phyloP scores from a whole-genome alignment of 2,888 invertebrate species.

The Tubiluchus corallicola region DNA sequence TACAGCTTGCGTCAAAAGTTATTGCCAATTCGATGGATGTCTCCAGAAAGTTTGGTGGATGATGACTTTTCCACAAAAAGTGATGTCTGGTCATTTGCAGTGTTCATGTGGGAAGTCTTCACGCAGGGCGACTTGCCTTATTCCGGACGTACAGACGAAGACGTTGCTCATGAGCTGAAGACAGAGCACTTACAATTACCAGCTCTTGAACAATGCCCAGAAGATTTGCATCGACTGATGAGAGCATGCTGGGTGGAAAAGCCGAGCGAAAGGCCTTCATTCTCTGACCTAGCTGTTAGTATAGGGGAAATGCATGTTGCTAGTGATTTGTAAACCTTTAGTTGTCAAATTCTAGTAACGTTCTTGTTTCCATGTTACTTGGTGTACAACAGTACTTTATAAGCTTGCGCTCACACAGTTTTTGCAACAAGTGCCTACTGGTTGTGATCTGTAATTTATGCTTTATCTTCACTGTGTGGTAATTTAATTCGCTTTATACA shows the following conservation, averaged over 20 bases:
- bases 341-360: too few species aligned
- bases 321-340: conserved; percentile 12
- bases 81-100: conserved; percentile 78
- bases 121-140: conserved; percentile 57
- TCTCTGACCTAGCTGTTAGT: conserved; percentile 24
- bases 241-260: conserved; percentile 24
- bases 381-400: too few species aligned
- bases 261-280: conserved; percentile 29
- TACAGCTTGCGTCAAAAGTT: conserved; percentile 61
- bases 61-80: conserved; percentile 80
- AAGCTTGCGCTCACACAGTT: too few species aligned
- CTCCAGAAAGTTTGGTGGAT: conserved; percentile 65
- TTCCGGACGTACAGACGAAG: conserved; percentile 52
- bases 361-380: too few species aligned
- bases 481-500: too few species aligned
- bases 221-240: conserved; percentile 21
- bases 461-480: too few species aligned
- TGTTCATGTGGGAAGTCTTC: conserved; percentile 74
- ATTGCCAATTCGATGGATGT: conserved; percentile 74
- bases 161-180: conserved; percentile 33
- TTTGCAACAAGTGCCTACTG: too few species aligned
- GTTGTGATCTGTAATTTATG: too few species aligned
- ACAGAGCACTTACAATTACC: conserved; percentile 14
- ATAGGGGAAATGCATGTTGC: conserved; percentile 23
- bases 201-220: conserved; percentile 22